Percentiles rank a stretch among this genome's conserved stretches.
These are phyloP conservation scores for Steinernema khuongi DNA, from an alignment of 1,140 invertebrate genomes.

Conservation along the genomic window DNA sequence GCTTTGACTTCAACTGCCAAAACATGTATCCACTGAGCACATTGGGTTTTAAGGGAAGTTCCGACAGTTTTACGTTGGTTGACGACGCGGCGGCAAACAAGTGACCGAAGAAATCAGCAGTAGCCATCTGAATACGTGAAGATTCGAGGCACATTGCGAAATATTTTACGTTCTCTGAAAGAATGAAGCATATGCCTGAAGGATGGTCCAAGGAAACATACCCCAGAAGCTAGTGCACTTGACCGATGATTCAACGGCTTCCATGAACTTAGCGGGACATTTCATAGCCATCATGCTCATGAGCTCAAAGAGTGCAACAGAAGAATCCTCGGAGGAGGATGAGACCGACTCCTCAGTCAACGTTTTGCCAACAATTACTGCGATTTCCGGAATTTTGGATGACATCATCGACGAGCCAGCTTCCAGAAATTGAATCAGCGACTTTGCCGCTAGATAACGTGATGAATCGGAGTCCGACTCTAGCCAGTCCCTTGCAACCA, in stretches of 20 bases:
- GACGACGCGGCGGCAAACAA: neutral
- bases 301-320: neutral
- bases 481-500: constrained; percentile 45
- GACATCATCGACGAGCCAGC: neutral
- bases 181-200: neutral
- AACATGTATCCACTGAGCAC: constrained; percentile 22
- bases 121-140: constrained; percentile 22
- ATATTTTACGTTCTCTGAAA: neutral
- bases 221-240: neutral
- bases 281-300: neutral
- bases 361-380: neutral
- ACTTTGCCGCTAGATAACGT: neutral
- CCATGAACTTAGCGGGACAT: neutral
- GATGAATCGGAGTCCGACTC: constrained; percentile 23
- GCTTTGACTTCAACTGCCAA: constrained; percentile 19
- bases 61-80: neutral
- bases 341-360: neutral
- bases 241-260: neutral
- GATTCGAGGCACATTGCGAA: constrained; percentile 20
- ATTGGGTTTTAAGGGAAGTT: neutral
- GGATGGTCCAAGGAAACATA: neutral
- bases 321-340: neutral
- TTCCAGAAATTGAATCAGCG: constrained; percentile 18
- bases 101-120: constrained; percentile 14
- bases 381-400: neutral